These are phyloP conservation scores for Drosophila melanogaster DNA, from an alignment of 1,140 invertebrate species.

Conservation along the genomic window Release_6_plus_ISO1_MT NT_033779.5:7923501-7924000, in stretches of 20 bases:
- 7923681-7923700: conserved; percentile 58
- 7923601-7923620: conserved; percentile 76
- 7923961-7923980: conserved; percentile 22
- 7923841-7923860: too few species aligned
- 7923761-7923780: too few species aligned
- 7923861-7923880: too few species aligned
- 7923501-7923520: conserved; percentile 62
- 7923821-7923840: too few species aligned
- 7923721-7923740: conserved; percentile 19
- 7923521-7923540: conserved; percentile 32
- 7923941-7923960: conserved; percentile 33
- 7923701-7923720: conserved; percentile 38
- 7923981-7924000: conserved; percentile 38
- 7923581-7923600: conserved; percentile 56
- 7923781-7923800: too few species aligned
- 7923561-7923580: conserved; percentile 5
- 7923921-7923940: conserved; percentile 43
- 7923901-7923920: conserved; percentile 48
- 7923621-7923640: conserved; percentile 59
- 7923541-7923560: conserved; percentile 13
- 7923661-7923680: conserved; percentile 45
- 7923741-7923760: too few species aligned
- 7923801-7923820: too few species aligned
- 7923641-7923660: conserved; percentile 33
- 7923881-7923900: conserved; percentile 17